Evolutionary conservation across 2,888 invertebrate genomes (phyloP).

Genomic region (Tipula unca): DNA sequence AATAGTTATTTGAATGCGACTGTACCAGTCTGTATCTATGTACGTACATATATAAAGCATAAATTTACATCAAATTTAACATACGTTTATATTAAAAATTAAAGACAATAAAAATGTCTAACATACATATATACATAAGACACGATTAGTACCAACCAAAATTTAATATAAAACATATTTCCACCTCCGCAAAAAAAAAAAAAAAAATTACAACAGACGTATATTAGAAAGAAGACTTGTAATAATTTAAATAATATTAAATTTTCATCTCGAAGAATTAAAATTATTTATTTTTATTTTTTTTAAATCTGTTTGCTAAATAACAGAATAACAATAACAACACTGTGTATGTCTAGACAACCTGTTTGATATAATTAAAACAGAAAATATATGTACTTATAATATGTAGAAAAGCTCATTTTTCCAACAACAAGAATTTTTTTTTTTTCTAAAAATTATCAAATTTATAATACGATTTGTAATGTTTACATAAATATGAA

Average conservation of each 20-base stretch:
- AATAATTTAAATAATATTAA: not conserved
- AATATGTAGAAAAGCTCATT: not conserved
- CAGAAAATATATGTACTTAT: not conserved
- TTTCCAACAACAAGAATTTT: not conserved
- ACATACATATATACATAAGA: too few relatives aligned
- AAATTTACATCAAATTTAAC: too few relatives aligned
- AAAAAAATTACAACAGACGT: not conserved
- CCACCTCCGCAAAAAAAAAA: not conserved
- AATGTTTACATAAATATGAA: not conserved
- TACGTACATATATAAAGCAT: too few relatives aligned
- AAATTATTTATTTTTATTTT: not conserved
- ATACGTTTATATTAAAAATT: too few relatives aligned
- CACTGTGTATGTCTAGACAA: not conserved
- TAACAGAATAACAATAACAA: not conserved
- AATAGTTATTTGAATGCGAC: not conserved
- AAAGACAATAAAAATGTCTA: too few relatives aligned
- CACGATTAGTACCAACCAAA: not conserved
- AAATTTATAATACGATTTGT: not conserved
- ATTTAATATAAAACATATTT: not conserved
- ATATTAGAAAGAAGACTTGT: not conserved
- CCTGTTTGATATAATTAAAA: not conserved
- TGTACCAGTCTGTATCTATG: not conserved
- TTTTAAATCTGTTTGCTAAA: not conserved
- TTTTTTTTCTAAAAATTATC: not conserved
- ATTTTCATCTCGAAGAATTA: not conserved